A percentile compares a stretch with the other conserved stretches of the same genome.
phyloP scores from a whole-genome alignment of 2,888 invertebrate genomes.

The Therioaphis trifolii region DNA sequence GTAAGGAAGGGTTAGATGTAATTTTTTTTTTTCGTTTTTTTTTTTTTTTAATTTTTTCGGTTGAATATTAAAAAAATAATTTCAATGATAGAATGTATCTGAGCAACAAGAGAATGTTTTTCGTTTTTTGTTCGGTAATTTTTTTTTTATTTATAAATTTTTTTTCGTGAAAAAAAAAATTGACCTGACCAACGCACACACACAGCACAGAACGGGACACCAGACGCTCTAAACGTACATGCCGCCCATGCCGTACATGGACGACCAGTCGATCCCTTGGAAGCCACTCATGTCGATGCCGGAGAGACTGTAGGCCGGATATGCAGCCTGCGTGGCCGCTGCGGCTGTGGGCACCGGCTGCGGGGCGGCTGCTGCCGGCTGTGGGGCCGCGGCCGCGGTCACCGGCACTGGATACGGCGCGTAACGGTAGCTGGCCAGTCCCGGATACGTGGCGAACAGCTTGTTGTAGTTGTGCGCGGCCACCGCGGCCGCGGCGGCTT shows the following conservation, averaged over 20 bases:
- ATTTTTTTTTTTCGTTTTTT: slow-evolving; percentile 7
- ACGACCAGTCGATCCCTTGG: slow-evolving; percentile 91
- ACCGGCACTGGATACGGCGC: slow-evolving; percentile 74
- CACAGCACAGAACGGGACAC: neutral
- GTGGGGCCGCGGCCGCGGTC: slow-evolving; percentile 71
- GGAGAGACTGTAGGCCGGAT: slow-evolving; percentile 83
- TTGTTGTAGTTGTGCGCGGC: slow-evolving; percentile 77
- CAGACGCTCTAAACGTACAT: slow-evolving; percentile 81
- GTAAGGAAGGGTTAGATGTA: neutral
- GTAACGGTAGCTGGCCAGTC: slow-evolving; percentile 74
- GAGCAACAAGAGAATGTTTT: slow-evolving; percentile 59
- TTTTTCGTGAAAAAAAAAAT: slow-evolving; percentile 40
- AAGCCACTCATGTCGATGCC: slow-evolving; percentile 93
- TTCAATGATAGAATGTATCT: slow-evolving; percentile 62
- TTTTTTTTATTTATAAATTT: neutral
- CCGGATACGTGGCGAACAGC: slow-evolving; percentile 75
- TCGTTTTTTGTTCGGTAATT: slow-evolving; percentile 40
- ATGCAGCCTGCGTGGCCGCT: slow-evolving; percentile 77
- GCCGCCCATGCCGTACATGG: slow-evolving; percentile 92
- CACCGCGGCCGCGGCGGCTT: slow-evolving; percentile 74
- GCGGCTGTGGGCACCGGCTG: slow-evolving; percentile 72
- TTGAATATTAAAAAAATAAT: slow-evolving; percentile 61
- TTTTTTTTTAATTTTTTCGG: no score
- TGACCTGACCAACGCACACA: slow-evolving; percentile 54
- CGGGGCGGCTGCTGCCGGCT: slow-evolving; percentile 70